phyloP scores from a whole-genome alignment of 2,113 vertebrate genomes.

The Salminus brasiliensis region DNA sequence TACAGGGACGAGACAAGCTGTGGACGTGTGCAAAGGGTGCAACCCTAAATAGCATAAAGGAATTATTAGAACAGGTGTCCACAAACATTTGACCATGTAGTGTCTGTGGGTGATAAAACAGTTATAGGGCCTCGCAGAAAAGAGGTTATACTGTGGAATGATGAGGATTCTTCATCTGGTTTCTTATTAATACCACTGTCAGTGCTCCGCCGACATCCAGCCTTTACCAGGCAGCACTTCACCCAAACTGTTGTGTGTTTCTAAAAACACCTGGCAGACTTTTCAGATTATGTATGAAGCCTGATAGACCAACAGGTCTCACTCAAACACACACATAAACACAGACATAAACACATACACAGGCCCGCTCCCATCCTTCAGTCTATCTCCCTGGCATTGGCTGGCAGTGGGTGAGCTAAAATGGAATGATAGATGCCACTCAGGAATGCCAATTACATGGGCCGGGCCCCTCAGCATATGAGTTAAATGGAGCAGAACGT shows the following conservation, averaged over 20 bases:
- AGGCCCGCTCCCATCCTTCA: background rate
- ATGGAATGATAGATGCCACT: conserved; percentile 47
- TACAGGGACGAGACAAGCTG: too few species aligned
- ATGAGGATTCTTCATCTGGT: background rate
- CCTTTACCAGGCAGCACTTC: background rate
- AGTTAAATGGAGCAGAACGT: conserved; percentile 56
- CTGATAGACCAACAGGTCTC: background rate
- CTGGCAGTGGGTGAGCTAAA: conserved; percentile 27
- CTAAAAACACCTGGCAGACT: background rate
- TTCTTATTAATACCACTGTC: background rate
- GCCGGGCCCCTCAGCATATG: conserved; percentile 28
- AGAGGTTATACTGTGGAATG: background rate
- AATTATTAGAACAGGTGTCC: too few species aligned
- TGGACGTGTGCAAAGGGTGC: too few species aligned
- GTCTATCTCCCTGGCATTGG: background rate
- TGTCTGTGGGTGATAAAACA: background rate
- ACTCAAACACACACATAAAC: background rate
- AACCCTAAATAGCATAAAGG: too few species aligned
- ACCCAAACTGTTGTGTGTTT: background rate
- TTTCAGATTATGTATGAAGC: conserved; percentile 1
- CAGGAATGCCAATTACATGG: conserved; percentile 42
- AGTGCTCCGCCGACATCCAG: background rate
- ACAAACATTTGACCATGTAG: too few species aligned
- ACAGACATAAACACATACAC: conserved; percentile 1
- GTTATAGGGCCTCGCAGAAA: background rate